A percentile compares a stretch with the other conserved stretches of the same genome.
These are phyloP conservation scores for Danio tinwini DNA, from an alignment of 2,797 vertebrate genomes.

Conservation along the genomic window DNA sequence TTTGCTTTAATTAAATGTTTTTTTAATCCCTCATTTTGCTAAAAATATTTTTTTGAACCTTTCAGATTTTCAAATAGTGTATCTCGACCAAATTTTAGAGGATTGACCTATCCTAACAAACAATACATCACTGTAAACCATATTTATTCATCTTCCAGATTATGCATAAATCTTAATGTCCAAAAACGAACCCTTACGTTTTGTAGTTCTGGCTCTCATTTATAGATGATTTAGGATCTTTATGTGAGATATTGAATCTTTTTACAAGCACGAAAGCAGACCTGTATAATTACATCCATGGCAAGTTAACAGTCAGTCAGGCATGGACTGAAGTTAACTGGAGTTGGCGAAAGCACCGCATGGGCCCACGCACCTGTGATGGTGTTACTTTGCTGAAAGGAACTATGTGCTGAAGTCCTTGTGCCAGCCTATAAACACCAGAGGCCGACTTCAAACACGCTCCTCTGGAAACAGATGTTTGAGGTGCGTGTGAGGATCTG, in stretches of 20 bases:
- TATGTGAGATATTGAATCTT: not conserved
- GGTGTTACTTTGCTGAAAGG: conserved; percentile 38
- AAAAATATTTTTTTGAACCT: too few relatives aligned
- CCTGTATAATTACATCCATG: conserved; percentile 35
- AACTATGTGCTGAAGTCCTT: conserved; percentile 54
- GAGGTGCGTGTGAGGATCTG: conserved; percentile 48
- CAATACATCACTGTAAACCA: too few relatives aligned
- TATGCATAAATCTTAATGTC: too few relatives aligned
- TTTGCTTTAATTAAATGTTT: too few relatives aligned
- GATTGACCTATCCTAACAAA: too few relatives aligned
- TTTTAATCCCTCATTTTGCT: too few relatives aligned
- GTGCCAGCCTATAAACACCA: conserved; percentile 54
- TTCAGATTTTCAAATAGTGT: too few relatives aligned
- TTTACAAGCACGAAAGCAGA: not conserved
- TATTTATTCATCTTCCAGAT: too few relatives aligned
- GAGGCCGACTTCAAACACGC: conserved; percentile 48
- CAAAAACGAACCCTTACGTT: too few relatives aligned
- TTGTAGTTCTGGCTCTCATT: not conserved
- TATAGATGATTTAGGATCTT: not conserved
- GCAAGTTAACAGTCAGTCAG: conserved; percentile 42
- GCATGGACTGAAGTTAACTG: too few relatives aligned
- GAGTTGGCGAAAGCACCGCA: conserved; percentile 27
- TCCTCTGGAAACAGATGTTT: conserved; percentile 60
- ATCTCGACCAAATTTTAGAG: too few relatives aligned
- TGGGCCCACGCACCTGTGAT: conserved; percentile 48